Evolutionary conservation across 2,113 vertebrate genomes (phyloP).

Genomic region (Mixornis gularis): DNA sequence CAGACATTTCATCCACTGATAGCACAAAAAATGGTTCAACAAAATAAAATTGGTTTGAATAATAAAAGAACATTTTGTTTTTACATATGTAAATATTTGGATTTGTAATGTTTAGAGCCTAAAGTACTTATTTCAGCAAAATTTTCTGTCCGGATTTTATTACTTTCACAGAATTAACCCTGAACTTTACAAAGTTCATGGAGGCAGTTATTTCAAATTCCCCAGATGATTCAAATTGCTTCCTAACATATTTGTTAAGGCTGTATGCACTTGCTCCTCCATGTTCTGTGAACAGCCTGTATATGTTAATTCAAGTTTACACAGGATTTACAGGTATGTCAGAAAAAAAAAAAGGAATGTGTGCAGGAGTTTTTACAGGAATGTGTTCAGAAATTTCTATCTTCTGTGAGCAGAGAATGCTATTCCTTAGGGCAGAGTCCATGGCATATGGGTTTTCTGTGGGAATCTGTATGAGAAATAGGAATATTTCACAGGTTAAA

Average conservation of each 20-base stretch:
- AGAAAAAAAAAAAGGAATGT: background rate
- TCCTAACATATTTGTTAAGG: background rate
- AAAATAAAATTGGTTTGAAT: background rate
- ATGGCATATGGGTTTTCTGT: background rate
- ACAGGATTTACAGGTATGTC: background rate
- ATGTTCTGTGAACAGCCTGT: background rate
- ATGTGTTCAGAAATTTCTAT: background rate
- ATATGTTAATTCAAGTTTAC: background rate
- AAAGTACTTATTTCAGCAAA: background rate
- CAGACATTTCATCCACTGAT: background rate
- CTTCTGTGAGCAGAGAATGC: background rate
- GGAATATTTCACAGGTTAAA: background rate
- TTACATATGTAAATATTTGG: background rate
- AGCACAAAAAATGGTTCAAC: background rate
- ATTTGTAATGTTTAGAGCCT: background rate
- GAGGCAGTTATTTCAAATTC: background rate
- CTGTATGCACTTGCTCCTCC: too few relatives aligned
- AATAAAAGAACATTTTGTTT: background rate
- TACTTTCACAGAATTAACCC: background rate
- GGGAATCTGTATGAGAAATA: background rate
- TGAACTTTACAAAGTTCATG: background rate
- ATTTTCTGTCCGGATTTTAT: background rate
- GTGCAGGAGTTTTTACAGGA: background rate
- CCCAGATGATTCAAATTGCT: background rate
- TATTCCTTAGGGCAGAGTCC: background rate